These are phyloP conservation scores for Balaenoptera acutorostrata DNA, from an alignment of 2,113 vertebrate genomes.

Conservation along the genomic window DNA sequence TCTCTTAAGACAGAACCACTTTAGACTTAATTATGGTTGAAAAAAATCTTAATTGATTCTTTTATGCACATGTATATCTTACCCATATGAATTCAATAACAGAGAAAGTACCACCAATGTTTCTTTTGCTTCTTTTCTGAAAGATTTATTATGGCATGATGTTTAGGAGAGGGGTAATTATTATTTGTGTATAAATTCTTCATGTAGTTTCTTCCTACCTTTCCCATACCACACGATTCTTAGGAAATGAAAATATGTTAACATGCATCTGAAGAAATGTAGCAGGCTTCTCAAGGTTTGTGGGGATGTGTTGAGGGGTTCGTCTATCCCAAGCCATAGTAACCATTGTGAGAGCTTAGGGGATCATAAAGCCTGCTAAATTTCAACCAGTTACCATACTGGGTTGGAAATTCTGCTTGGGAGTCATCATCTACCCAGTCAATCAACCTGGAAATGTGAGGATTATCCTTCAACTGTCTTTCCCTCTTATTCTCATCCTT, in stretches of 20 bases:
- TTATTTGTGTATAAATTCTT: neutral
- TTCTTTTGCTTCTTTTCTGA: neutral
- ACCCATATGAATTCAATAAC: neutral
- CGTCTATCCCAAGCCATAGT: neutral
- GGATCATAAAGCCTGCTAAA: neutral
- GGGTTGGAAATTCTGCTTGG: neutral
- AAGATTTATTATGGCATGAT: neutral
- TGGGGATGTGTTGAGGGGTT: neutral
- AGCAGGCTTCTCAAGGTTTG: neutral
- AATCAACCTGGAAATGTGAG: neutral
- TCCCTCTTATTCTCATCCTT: neutral
- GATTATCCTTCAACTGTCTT: neutral
- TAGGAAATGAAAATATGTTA: neutral
- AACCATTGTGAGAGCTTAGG: neutral
- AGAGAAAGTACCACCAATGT: neutral
- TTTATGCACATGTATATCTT: neutral
- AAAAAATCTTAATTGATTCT: neutral
- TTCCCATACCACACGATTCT: neutral
- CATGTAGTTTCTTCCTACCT: neutral
- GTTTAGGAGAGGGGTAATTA: neutral
- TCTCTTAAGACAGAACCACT: neutral
- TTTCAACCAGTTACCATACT: neutral
- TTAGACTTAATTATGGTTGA: neutral
- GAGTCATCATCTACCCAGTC: neutral
- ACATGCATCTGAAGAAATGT: neutral